phyloP scores from a whole-genome alignment of 2,797 vertebrate species.

The Salarias fasciatus region DNA sequence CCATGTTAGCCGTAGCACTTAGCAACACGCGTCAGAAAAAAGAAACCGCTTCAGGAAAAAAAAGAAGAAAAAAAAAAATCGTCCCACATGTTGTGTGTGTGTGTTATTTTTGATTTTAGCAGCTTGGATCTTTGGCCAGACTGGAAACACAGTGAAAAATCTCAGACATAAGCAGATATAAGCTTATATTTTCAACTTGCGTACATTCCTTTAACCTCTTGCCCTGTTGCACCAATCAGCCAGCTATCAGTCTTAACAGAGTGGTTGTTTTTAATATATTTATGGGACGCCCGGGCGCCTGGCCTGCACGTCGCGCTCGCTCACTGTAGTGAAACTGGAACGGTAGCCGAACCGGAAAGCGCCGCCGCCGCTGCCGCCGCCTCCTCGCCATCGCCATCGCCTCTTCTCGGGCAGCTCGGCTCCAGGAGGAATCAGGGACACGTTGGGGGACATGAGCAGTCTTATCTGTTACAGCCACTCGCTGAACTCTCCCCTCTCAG shows the following conservation, averaged over 20 bases:
- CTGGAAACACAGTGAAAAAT: constrained; percentile 75
- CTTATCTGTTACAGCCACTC: constrained; percentile 50
- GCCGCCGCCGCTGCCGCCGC: too few species aligned
- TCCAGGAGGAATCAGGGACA: constrained; percentile 70
- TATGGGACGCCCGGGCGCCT: constrained; percentile 26
- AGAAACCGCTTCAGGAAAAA: too few species aligned
- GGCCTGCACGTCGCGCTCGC: constrained; percentile 49
- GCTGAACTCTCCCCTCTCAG: constrained; percentile 43
- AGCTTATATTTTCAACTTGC: constrained; percentile 61
- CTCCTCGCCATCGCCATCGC: constrained; percentile 41
- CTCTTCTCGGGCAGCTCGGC: constrained; percentile 32
- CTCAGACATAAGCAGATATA: constrained; percentile 71
- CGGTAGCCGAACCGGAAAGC: constrained; percentile 67
- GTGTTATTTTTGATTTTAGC: constrained; percentile 37
- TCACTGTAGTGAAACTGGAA: constrained; percentile 80
- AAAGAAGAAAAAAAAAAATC: too few species aligned
- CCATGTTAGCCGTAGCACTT: too few species aligned
- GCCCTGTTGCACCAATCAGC: constrained; percentile 51
- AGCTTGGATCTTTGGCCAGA: constrained; percentile 61
- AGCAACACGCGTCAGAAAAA: too few species aligned
- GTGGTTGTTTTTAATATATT: constrained; percentile 68
- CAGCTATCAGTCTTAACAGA: constrained; percentile 58
- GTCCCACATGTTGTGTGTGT: background rate
- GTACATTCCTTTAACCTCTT: constrained; percentile 80
- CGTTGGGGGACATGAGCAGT: constrained; percentile 65